These are phyloP conservation scores for Penelope pileata DNA, from an alignment of 2,113 vertebrate species.

Conservation along the genomic window DNA sequence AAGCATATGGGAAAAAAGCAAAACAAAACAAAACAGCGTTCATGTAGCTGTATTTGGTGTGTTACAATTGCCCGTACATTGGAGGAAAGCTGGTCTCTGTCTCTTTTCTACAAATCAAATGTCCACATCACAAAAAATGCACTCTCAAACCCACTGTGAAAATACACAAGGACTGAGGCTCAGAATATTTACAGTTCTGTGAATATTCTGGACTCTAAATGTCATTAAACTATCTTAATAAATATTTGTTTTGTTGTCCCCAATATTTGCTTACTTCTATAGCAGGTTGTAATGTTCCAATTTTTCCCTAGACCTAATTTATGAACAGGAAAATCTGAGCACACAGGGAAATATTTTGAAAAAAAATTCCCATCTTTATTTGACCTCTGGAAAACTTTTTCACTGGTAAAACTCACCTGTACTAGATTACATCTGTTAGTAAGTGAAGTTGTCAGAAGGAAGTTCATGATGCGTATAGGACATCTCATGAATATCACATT, in stretches of 20 bases:
- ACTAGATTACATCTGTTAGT: background rate
- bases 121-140: background rate
- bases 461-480: background rate
- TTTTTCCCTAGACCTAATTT: background rate
- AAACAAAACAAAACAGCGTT: accelerated
- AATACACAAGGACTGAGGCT: background rate
- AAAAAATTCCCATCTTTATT: background rate
- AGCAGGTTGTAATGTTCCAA: background rate
- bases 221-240: background rate
- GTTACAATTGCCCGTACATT: background rate
- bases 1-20: background rate
- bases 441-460: background rate
- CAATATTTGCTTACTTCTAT: background rate
- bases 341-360: background rate
- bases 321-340: no score
- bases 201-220: background rate
- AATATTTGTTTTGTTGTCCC: background rate
- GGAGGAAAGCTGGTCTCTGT: background rate
- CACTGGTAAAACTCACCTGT: background rate
- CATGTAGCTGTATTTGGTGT: background rate
- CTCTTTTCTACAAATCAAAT: background rate
- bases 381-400: background rate
- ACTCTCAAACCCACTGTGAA: background rate
- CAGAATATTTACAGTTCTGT: background rate
- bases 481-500: background rate